Base-by-base conservation (phyloP, 2,888 invertebrate genomes). In the Idaea straminata region DNA sequence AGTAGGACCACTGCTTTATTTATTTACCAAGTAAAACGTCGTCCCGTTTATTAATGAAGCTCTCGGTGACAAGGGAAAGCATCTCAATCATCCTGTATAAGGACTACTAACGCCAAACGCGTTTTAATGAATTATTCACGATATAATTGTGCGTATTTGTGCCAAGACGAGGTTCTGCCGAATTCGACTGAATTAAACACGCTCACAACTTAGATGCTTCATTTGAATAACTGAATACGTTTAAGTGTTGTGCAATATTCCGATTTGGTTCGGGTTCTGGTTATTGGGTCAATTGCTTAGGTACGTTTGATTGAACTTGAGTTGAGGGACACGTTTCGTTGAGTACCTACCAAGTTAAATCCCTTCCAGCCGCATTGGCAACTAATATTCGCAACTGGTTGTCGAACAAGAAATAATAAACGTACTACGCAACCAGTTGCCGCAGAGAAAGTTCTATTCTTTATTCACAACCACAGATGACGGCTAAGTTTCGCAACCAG, bases 81-180 rank as follows among this genome's bases (percentile, higher is more conserved):
- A 47, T 47, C 47, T 47, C 47, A 47, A 47, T 47, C 47, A 47
- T 47, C 10, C 47, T 47, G 47, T 47, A 47, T 47, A 47, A 47
- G 47, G 47, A 47, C 47, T 47, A 47, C 47, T 47, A 66, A 58
- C 68, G 64, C 62, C 69, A 58, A 66, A 64, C 62, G 66, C 62
- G 63, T 66, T 64, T 64, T 68, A 72, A 77, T 82, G 80, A 79
- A 82, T 82, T 76, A 81, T 81, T 81, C 79, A 78, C 63, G 59
- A 72, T 72, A 79, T 79, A 81, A 81, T 79, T 79, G 74, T 71
- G 72, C 71, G 74, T 72, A 71, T 74, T 74, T 73, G 72, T 71
- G 68, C 69, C 65, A 67, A 66, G 65, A 25, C 25, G 59, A 59
- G 34, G 16, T 34, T 59, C 59, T 59, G 59, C 59, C 59, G 59